These are phyloP conservation scores for Meteorus cinctellus DNA, from an alignment of 2,888 invertebrate species.

Conservation along the genomic window DNA sequence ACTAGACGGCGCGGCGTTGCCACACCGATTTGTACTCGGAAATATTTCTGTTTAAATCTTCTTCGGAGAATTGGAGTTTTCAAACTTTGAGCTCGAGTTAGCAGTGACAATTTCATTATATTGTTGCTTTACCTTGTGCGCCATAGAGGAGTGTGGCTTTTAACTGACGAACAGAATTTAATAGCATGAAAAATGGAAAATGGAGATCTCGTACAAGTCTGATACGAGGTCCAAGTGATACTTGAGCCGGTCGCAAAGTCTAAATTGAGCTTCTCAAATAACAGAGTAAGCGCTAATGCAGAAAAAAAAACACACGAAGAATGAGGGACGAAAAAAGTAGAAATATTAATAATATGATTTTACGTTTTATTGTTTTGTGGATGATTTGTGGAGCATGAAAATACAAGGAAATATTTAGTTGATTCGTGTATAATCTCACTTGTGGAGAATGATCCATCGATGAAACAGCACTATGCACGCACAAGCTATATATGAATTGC, in stretches of 20 bases:
- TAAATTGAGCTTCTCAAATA: conserved; percentile 27
- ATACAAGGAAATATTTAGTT: neutral
- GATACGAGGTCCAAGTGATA: conserved; percentile 23
- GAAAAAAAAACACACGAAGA: neutral
- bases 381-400: neutral
- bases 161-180: too few species aligned
- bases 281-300: neutral
- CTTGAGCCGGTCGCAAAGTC: conserved; percentile 18
- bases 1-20: conserved; percentile 51
- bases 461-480: conserved; percentile 26
- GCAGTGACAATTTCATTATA: too few species aligned
- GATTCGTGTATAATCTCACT: neutral
- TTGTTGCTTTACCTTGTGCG: neutral
- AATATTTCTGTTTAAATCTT: neutral
- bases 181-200: neutral
- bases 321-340: neutral
- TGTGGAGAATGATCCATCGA: conserved; percentile 41
- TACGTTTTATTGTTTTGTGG: neutral
- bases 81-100: neutral
- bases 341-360: neutral
- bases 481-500: conserved; percentile 31
- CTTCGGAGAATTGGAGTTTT: neutral
- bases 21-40: conserved; percentile 46
- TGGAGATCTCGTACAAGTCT: neutral
- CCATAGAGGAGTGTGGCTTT: too few species aligned